Evolutionary conservation across 2,888 invertebrate species (phyloP).

Genomic region (Coremacera marginata): DNA sequence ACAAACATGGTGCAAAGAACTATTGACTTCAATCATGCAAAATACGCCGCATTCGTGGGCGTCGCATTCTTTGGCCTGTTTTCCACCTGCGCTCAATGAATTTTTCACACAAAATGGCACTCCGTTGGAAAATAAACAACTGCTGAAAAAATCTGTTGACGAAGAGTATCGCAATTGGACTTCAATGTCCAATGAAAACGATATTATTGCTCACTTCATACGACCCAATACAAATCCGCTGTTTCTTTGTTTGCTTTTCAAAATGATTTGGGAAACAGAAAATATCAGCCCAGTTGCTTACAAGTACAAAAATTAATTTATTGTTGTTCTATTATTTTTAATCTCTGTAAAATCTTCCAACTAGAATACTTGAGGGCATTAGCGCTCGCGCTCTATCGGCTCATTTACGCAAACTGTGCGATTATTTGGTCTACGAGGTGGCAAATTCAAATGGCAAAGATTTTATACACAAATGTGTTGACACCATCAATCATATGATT

Average conservation of each 20-base stretch:
- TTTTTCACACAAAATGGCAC: conserved; percentile 90
- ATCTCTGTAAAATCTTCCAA: neutral
- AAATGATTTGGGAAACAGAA: conserved; percentile 95
- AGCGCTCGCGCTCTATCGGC: conserved; percentile 92
- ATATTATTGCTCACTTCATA: conserved; percentile 95
- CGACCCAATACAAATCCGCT: conserved; percentile 91
- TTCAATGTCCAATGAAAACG: conserved; percentile 96
- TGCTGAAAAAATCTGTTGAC: conserved; percentile 91
- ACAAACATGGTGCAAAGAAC: conserved; percentile 87
- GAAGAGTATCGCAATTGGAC: conserved; percentile 97
- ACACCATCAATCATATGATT: conserved; percentile 95
- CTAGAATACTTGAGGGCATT: conserved; percentile 90
- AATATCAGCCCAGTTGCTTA: conserved; percentile 95
- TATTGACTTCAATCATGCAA: conserved; percentile 90
- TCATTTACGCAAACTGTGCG: conserved; percentile 93
- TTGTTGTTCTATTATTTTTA: neutral
- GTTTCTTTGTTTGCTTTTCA: conserved; percentile 94
- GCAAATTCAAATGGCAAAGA: conserved; percentile 89
- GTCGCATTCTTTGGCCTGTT: conserved; percentile 90
- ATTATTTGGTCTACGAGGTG: conserved; percentile 93
- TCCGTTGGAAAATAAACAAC: conserved; percentile 89
- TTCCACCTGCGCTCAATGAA: conserved; percentile 89
- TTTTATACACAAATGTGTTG: conserved; percentile 93
- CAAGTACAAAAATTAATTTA: conserved; percentile 73
- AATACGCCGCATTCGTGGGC: conserved; percentile 97